Base-by-base conservation (phyloP, 2,797 vertebrate genomes). In the Eulemur rubriventer region DNA sequence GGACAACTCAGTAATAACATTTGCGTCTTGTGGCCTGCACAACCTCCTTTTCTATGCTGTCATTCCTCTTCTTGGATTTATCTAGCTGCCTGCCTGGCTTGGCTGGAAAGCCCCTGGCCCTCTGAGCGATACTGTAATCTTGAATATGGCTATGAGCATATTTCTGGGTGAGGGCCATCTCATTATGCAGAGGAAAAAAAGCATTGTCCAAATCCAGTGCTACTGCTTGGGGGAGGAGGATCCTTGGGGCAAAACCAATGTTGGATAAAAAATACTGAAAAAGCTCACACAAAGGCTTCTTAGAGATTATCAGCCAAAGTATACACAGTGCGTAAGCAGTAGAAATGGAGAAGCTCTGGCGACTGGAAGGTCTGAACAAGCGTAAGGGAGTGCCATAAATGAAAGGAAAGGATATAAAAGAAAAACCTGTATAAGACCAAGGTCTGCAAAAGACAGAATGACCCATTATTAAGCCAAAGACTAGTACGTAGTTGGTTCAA, bases 121-220 rank as follows among this genome's bases (percentile, higher is more conserved):
- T 81, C 43, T 63, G 72, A 98, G 81, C 69, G 67, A 70, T 65
- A 82, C 63, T 79, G 70, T 84, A 78, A 94, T 93, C 89, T 96
- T 88, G 52, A 88, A 78, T 26, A 59, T 12, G 17, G 73, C 95
- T 55, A 63, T 5, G 11, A 55, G 55, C 33, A 70, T 57, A 59
- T 33, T 93, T 84, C 86, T 98, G 96, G 96, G 85, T 26, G 28
- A 84, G 48, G 41, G 92, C 92, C 89, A 93, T 93, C 86, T 93
- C 80, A 78, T 84, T 89, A 93, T 7, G 76, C 93, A 4, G n/a
- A 91, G 63, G 72, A 59, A 92, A 63, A 91, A 95, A 95, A 97
- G 43, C 28, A 81, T 8, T 50, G 41, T 84, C 89, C 78, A 84
- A 95, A 94, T 80, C 61, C 73, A 75, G 69, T 18, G 83, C 20